Percentiles rank a stretch among this genome's conserved stretches.
phyloP scores from a whole-genome alignment of 2,113 vertebrate species.

The Eublepharis macularius region DNA sequence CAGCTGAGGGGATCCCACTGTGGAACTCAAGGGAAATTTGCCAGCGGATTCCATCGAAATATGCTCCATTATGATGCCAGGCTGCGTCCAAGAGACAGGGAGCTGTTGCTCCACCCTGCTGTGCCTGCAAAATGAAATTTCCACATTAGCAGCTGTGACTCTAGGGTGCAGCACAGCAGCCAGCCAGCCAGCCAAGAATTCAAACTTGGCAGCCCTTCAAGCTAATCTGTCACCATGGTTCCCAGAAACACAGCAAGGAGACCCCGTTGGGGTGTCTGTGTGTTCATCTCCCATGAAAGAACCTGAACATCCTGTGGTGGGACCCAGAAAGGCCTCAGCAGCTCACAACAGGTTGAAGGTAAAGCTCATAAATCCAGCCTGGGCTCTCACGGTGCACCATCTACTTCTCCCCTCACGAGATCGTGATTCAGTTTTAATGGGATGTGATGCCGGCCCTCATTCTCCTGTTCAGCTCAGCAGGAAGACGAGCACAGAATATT shows the following conservation, averaged over 20 bases:
- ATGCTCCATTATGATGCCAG: background rate
- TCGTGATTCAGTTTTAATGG: conserved; percentile 15
- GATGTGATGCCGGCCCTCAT: conserved; percentile 13
- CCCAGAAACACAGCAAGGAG: background rate
- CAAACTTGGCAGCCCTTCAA: background rate
- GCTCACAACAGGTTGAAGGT: background rate
- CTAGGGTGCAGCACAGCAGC: background rate
- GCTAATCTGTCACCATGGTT: background rate
- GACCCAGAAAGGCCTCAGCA: background rate
- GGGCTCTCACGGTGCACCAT: background rate
- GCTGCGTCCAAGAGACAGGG: background rate
- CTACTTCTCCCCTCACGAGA: background rate
- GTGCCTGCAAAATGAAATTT: background rate
- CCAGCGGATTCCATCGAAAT: no score
- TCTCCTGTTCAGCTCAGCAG: conserved; percentile 29
- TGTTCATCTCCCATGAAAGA: background rate
- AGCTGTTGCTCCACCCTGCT: background rate
- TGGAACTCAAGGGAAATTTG: no score
- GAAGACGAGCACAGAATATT: conserved; percentile 33
- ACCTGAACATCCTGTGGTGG: background rate
- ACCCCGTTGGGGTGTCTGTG: background rate
- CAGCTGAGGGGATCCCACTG: no score
- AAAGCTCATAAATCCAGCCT: background rate
- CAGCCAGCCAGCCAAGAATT: background rate
- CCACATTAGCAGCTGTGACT: background rate